A percentile compares a stretch with the other conserved stretches of the same genome.
Conservation (phyloP, 2,888 invertebrate genomes). For the Chymomyza procnemis region DNA sequence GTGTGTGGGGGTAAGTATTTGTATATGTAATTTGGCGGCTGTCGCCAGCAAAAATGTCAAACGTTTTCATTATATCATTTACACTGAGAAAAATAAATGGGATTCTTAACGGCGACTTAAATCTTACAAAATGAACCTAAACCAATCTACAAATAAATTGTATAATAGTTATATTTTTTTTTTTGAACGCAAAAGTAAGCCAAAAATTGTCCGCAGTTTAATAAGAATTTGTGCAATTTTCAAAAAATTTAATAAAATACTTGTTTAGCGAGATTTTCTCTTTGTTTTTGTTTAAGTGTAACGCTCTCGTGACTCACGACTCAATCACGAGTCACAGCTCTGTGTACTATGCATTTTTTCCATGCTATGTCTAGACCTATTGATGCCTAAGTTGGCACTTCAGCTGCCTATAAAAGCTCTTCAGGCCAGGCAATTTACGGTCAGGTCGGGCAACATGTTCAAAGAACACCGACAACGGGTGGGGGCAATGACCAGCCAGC, state of each 20-base stretch:
- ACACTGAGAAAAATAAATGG: conserved; percentile 6
- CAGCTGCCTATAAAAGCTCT: conserved; percentile 39
- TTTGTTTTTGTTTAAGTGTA: conserved; percentile 21
- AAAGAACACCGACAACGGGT: background rate
- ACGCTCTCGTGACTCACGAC: conserved; percentile 2
- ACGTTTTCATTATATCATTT: background rate
- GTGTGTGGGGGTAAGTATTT: background rate
- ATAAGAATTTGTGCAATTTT: no score
- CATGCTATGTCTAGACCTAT: conserved; percentile 52
- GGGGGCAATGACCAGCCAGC: background rate
- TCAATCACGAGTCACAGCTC: background rate
- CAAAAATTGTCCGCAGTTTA: no score
- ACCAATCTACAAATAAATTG: no score
- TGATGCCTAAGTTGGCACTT: conserved; percentile 19
- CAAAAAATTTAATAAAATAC: no score
- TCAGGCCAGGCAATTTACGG: background rate
- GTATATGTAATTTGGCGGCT: background rate
- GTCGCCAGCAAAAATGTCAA: background rate
- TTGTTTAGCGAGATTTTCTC: conserved; percentile 4
- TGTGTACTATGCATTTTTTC: background rate
- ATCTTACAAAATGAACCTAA: no score
- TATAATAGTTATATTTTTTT: no score
- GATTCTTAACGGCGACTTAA: background rate
- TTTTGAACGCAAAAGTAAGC: no score
- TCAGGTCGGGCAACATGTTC: background rate